Conservation (phyloP, 2,797 vertebrate genomes). For the Urosaurus nigricauda region DNA sequence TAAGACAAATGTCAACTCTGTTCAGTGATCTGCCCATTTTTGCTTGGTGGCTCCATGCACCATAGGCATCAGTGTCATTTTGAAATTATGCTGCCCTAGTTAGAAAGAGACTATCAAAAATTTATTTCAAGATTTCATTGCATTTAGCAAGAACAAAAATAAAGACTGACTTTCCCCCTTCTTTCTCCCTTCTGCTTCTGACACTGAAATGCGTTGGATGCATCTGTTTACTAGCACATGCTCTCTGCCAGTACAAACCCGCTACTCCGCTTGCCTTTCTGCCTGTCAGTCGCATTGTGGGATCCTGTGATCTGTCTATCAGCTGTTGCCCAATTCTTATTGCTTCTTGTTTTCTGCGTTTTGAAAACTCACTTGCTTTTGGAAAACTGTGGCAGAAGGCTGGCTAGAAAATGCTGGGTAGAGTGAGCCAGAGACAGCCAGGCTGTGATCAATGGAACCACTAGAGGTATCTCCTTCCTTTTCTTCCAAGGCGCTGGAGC, state of each 20-base stretch:
- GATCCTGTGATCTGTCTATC: constrained; percentile 34
- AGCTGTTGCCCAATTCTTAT: neutral
- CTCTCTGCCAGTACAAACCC: constrained; percentile 24
- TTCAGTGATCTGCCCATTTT: constrained; percentile 9
- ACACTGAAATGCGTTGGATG: constrained; percentile 24
- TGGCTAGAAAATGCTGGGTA: constrained; percentile 12
- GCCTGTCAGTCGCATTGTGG: constrained; percentile 44
- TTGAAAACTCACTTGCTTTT: constrained; percentile 48
- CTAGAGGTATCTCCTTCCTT: constrained; percentile 23
- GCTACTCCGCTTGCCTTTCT: neutral
- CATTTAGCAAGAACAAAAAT: constrained; percentile 51
- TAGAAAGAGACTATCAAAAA: constrained; percentile 66
- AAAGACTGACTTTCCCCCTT: neutral
- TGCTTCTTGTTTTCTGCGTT: neutral
- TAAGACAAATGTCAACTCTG: neutral
- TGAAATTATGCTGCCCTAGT: constrained; percentile 37
- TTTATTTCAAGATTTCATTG: constrained; percentile 63
- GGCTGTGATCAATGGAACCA: constrained; percentile 30
- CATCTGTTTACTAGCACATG: neutral
- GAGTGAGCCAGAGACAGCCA: constrained; percentile 34
- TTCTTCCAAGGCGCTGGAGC: constrained; percentile 29
- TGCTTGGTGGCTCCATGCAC: neutral
- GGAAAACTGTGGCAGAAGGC: constrained; percentile 16
- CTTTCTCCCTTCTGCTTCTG: neutral
- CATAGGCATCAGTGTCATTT: neutral